phyloP scores from a whole-genome alignment of 2,797 vertebrate genomes.

The Poeciliopsis infans region DNA sequence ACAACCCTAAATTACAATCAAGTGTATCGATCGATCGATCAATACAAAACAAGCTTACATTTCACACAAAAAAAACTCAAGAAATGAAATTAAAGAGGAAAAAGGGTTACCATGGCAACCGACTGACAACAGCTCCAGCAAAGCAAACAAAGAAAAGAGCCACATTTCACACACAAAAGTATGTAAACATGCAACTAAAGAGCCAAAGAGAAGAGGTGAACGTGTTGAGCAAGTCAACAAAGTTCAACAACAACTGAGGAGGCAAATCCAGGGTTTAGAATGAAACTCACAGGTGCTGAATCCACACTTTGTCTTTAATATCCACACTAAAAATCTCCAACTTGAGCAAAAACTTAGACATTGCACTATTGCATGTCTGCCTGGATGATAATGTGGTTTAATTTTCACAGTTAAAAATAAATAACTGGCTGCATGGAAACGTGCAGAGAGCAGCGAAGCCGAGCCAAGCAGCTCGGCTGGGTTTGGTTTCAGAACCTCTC shows the following conservation, averaged over 20 bases:
- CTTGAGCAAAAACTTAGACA: conserved; percentile 35
- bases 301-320: conserved; percentile 18
- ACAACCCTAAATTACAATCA: no score
- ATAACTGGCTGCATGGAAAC: conserved; percentile 60
- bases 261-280: conserved; percentile 12
- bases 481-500: conserved; percentile 17
- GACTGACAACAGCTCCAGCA: no score
- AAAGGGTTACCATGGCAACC: no score
- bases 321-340: conserved; percentile 5
- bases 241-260: conserved; percentile 21
- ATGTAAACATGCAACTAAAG: conserved; percentile 81
- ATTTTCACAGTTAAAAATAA: conserved; percentile 65
- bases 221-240: conserved; percentile 73
- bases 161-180: no score
- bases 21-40: no score
- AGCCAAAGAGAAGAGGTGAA: conserved; percentile 74
- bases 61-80: no score
- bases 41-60: no score
- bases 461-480: conserved; percentile 53
- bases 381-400: conserved; percentile 46
- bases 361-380: conserved; percentile 16
- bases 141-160: no score
- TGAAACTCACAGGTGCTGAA: conserved; percentile 11
- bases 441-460: conserved; percentile 47
- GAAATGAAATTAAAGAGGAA: no score